Evolutionary conservation across 35 echinoderm and acorn worm species (phyloP).

Genomic region (Holothuria glaberrima): DNA sequence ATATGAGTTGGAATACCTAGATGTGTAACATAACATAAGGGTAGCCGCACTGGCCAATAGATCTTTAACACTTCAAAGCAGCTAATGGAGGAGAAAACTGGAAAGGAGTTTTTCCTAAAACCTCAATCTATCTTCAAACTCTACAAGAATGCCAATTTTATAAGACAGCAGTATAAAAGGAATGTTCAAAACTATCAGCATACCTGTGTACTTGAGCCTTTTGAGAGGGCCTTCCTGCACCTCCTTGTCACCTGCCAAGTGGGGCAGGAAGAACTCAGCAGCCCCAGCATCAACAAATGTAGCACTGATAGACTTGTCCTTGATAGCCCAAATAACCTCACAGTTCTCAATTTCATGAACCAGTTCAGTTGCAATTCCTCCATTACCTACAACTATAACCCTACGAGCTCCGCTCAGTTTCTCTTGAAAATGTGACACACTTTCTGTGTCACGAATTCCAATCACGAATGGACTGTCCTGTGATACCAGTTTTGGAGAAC

Average conservation of each 20-base stretch:
- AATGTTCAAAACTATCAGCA: neutral
- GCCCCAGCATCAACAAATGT: slow-evolving; percentile 87
- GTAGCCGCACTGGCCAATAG: too few species aligned
- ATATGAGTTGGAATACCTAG: too few species aligned
- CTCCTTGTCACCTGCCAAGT: slow-evolving; percentile 71
- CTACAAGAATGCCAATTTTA: too few species aligned
- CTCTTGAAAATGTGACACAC: slow-evolving; percentile 80
- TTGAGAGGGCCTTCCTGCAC: slow-evolving; percentile 68
- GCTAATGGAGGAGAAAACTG: too few species aligned
- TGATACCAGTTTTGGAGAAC: slow-evolving; percentile 72
- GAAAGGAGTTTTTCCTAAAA: too few species aligned
- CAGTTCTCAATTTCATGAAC: slow-evolving; percentile 93
- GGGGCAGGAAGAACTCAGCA: slow-evolving; percentile 88
- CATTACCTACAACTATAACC: slow-evolving; percentile 86
- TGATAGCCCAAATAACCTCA: slow-evolving; percentile 91
- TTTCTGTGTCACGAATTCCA: slow-evolving; percentile 97
- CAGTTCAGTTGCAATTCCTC: slow-evolving; percentile 97
- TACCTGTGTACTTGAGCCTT: slow-evolving; percentile 91
- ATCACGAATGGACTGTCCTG: slow-evolving; percentile 82
- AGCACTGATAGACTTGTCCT: slow-evolving; percentile 84
- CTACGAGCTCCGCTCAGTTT: slow-evolving; percentile 76
- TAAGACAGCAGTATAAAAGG: too few species aligned
- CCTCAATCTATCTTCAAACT: too few species aligned
- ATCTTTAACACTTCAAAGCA: too few species aligned
- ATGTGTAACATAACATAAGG: too few species aligned